Conservation (phyloP, 2,113 vertebrate genomes). For the Mormoops blainvillei region DNA sequence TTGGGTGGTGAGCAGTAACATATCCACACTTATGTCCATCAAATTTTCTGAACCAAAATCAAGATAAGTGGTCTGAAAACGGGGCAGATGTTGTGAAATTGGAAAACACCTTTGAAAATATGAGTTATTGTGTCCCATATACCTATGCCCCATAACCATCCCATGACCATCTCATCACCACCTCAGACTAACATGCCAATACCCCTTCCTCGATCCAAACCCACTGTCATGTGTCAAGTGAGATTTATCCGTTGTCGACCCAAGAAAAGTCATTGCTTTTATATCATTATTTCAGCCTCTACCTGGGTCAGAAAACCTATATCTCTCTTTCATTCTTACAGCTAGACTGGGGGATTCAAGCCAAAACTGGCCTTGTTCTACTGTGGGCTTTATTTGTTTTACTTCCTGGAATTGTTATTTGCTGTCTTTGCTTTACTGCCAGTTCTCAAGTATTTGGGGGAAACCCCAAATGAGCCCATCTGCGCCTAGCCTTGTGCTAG, state of each 20-base stretch:
- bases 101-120: background rate
- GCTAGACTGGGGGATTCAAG: background rate
- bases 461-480: background rate
- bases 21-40: background rate
- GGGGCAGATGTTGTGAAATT: background rate
- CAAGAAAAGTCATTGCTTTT: background rate
- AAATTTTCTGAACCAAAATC: background rate
- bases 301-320: background rate
- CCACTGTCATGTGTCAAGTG: background rate
- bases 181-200: background rate
- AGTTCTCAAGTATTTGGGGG: background rate
- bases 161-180: background rate
- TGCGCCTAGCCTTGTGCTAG: background rate
- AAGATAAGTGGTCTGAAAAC: background rate
- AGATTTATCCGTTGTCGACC: background rate
- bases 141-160: background rate
- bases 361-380: background rate
- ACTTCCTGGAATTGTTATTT: background rate
- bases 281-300: background rate
- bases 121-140: background rate
- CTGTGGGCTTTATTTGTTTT: background rate
- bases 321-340: background rate
- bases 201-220: background rate
- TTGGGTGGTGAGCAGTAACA: background rate
- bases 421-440: background rate